Evolutionary conservation across 2,888 invertebrate genomes (phyloP).

Genomic region (Tenodera sinensis): DNA sequence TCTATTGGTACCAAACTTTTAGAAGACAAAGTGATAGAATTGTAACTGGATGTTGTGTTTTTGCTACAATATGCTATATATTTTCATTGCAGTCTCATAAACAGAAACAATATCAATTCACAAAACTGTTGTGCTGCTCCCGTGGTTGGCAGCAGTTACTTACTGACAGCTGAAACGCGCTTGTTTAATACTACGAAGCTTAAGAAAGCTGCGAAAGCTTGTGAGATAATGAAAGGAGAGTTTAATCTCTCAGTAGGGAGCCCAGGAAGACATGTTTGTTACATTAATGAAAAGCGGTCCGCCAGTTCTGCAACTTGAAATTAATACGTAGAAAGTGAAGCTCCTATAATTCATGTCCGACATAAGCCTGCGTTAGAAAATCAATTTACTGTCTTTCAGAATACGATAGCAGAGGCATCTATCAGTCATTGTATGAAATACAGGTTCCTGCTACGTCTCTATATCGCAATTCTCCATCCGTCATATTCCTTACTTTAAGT

Average conservation of each 20-base stretch:
- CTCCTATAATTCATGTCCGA: background rate
- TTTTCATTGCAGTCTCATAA: no score
- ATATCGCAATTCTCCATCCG: background rate
- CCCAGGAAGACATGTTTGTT: background rate
- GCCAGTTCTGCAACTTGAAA: background rate
- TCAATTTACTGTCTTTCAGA: background rate
- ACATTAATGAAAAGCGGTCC: background rate
- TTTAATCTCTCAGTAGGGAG: background rate
- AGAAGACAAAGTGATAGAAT: no score
- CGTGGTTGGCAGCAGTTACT: no score
- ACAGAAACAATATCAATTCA: no score
- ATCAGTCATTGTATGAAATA: background rate
- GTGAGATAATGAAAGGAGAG: background rate
- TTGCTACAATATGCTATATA: no score
- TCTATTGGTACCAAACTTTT: no score
- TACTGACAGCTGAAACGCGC: no score
- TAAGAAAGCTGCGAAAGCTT: background rate
- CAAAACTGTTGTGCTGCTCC: no score
- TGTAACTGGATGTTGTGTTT: no score
- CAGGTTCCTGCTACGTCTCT: background rate
- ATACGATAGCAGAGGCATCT: background rate
- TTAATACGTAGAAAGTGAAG: background rate
- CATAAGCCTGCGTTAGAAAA: no score
- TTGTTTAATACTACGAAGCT: background rate
- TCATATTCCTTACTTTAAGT: background rate